Percentiles rank a stretch among this genome's conserved stretches.
phyloP scores from a whole-genome alignment of 1,140 invertebrate genomes.

The Hycleus cichorii region DNA sequence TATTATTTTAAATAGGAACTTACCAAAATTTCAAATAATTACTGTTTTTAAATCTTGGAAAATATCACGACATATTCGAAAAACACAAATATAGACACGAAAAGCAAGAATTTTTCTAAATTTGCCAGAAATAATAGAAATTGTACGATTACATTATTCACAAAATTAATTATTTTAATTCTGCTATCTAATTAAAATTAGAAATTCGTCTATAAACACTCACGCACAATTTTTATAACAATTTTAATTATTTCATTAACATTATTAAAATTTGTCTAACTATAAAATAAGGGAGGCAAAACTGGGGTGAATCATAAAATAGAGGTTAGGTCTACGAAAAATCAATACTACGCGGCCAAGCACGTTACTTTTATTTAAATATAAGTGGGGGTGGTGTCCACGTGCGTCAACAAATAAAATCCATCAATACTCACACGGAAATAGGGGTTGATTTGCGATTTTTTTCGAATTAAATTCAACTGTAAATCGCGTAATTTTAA shows the following conservation, averaged over 20 bases:
- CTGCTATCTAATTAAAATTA: neutral
- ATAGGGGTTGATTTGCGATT: neutral
- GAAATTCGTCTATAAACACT: neutral
- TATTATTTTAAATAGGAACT: too few species aligned
- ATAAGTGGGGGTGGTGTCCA: neutral
- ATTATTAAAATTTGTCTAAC: neutral
- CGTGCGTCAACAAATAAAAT: conserved; percentile 1
- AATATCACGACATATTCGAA: too few species aligned
- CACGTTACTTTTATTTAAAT: neutral
- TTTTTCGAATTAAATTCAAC: neutral
- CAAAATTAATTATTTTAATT: conserved; percentile 5
- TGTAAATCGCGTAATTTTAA: too few species aligned
- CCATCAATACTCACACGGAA: neutral
- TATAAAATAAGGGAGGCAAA: neutral
- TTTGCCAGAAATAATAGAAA: neutral
- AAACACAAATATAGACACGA: too few species aligned
- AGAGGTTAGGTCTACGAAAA: conserved; percentile 18
- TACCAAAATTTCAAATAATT: too few species aligned
- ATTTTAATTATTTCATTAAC: conserved; percentile 7
- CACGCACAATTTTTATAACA: neutral
- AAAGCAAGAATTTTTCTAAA: neutral
- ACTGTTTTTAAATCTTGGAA: too few species aligned
- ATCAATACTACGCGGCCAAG: conserved; percentile 17
- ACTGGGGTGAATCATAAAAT: conserved; percentile 18
- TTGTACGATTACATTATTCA: neutral